These are phyloP conservation scores for Nyctereutes procyonoides DNA, from an alignment of 2,113 vertebrate species.

Conservation along the genomic window DNA sequence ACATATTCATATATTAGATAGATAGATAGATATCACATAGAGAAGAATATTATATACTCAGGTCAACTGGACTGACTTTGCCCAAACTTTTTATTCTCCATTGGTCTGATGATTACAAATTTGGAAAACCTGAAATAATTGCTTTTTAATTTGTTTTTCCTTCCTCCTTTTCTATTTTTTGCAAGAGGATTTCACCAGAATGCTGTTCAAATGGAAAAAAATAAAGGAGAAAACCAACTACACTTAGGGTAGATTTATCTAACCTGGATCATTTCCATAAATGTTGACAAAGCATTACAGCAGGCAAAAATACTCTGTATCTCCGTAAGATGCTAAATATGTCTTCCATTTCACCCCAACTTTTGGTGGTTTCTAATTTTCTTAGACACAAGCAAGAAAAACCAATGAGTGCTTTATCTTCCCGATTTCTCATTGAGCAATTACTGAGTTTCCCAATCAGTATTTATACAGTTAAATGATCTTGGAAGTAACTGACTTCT, in stretches of 20 bases:
- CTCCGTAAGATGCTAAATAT: not conserved
- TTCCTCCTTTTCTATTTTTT: not conserved
- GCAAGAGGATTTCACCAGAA: not conserved
- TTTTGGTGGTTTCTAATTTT: not conserved
- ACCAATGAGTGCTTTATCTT: rapidly evolving
- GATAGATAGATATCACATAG: not conserved
- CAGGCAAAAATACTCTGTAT: not conserved
- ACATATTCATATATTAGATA: not conserved
- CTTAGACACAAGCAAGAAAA: not conserved
- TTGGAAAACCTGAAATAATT: not conserved
- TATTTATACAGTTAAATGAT: not conserved
- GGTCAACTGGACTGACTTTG: not conserved
- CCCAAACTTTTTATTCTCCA: not conserved
- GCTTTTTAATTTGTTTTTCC: not conserved
- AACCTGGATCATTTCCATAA: not conserved
- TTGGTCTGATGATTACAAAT: not conserved
- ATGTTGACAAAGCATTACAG: not conserved
- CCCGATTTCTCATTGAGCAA: not conserved
- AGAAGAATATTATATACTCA: not conserved
- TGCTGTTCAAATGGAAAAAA: not conserved
- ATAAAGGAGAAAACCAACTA: not conserved
- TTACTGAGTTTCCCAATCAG: not conserved
- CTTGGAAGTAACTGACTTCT: constrained; percentile 62
- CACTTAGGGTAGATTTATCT: not conserved
- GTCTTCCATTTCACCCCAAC: not conserved